Evolutionary conservation across 2,888 invertebrate genomes (phyloP), one percentile per base, ranked within the genome.

Genomic region (Caenorhabditis panamensis): DNA sequence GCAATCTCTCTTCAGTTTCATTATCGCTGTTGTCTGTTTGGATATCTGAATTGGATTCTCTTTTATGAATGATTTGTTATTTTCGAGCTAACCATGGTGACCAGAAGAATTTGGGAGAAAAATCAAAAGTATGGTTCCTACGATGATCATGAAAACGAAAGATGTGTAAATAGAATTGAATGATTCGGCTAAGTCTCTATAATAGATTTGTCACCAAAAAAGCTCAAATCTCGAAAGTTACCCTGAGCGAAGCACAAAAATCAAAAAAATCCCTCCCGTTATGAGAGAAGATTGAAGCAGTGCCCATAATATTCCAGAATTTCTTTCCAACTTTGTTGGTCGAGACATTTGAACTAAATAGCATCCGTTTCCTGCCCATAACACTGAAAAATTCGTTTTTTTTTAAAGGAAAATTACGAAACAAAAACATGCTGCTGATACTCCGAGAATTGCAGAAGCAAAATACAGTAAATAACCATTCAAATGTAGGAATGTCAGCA

Each of bases 401-500:
- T 26, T 3, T 49, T 24, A 28, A 1, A 16, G 51, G 58, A 31
- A 64, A 64, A 16, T n/a, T 24, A 13, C 18, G 9, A 63, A 63
- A 9, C 11, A 20, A 13, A 72, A 36, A 85, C 85, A 51, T 26
- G 85, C 82, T 86, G 91, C 87, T 54, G 86, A 85, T 16, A 85
- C 71, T 11, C 89, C 89, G 3, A 89, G 54, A 16, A 88, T 37
- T 0, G 84, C 88, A 9, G 87, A 88, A 22, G 78, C 82, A 28
- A 77, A 26, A 68, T 84, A 88, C 0, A 85, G 41, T 11, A 83
- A 54, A 11, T 44, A 63, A 1, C 77, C 84, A 37, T 85, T 88
- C 18, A 89, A 36, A 51, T 83, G 72, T 9, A 89, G 59, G 61
- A 89, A 89, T 0, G 88, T 83, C 1, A 85, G 76, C 54, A 97